Conservation (phyloP, 2,113 vertebrate species). For the Dipodomys stephensi region DNA sequence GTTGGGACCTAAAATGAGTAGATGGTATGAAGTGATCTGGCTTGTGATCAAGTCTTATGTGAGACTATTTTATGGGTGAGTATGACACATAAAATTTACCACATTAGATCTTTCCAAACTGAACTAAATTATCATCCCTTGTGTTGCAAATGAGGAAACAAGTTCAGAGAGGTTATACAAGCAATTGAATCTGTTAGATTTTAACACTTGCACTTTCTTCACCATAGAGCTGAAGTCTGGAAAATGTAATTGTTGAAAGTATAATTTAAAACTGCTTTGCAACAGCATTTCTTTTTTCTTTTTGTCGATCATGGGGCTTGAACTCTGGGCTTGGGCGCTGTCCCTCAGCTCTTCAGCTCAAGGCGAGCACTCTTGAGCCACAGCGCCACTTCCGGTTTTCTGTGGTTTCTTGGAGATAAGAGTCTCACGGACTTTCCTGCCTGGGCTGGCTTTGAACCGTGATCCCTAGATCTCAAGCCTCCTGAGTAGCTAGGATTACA, state of each 20-base stretch:
- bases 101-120: not conserved
- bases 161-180: slow-evolving; percentile 57
- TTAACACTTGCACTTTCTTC: not conserved
- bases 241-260: not conserved
- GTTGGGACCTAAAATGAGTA: not conserved
- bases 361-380: too few relatives aligned
- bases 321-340: too few relatives aligned
- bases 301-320: too few relatives aligned
- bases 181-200: not conserved
- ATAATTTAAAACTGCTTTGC: not conserved
- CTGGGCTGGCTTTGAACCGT: too few relatives aligned
- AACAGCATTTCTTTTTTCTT: not conserved
- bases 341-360: too few relatives aligned
- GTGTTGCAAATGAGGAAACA: slow-evolving; percentile 27
- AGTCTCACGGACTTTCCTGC: too few relatives aligned
- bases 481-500: too few relatives aligned
- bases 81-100: slow-evolving; percentile 18
- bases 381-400: too few relatives aligned
- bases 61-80: not conserved
- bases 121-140: not conserved
- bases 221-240: not conserved
- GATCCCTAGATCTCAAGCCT: too few relatives aligned
- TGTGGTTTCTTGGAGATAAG: too few relatives aligned
- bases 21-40: not conserved
- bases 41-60: not conserved